Conservation (phyloP, 1,140 invertebrate genomes). For the Drosophila ohnishii region DNA sequence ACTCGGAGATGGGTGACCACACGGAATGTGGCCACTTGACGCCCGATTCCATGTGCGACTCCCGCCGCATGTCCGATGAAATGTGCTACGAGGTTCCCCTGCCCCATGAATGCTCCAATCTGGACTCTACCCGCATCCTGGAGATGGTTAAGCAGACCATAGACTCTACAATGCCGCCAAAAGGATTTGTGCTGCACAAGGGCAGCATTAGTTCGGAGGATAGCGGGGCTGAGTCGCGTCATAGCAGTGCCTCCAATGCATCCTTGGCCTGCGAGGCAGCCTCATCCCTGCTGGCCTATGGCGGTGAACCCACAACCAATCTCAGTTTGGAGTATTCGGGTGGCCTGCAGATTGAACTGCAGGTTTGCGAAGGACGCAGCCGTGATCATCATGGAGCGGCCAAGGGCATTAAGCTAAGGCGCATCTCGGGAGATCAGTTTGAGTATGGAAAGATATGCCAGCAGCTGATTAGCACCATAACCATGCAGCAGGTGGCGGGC, state of each 20-base stretch:
- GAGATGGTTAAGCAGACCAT: constrained; percentile 92
- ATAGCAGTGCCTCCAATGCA: constrained; percentile 69
- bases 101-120: constrained; percentile 90
- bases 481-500: constrained; percentile 85
- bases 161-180: constrained; percentile 90
- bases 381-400: constrained; percentile 85
- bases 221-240: constrained; percentile 62
- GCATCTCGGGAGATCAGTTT: constrained; percentile 95
- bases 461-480: constrained; percentile 94
- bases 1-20: constrained; percentile 82
- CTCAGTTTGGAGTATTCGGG: constrained; percentile 91
- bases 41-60: constrained; percentile 82
- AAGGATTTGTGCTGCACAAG: constrained; percentile 86
- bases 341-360: constrained; percentile 93
- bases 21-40: constrained; percentile 80
- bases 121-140: constrained; percentile 91
- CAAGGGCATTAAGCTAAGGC: constrained; percentile 93
- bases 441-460: constrained; percentile 96
- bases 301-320: constrained; percentile 83
- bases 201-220: constrained; percentile 68
- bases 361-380: constrained; percentile 90
- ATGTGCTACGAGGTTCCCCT: constrained; percentile 88
- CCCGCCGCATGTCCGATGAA: constrained; percentile 82
- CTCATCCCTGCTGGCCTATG: neutral
- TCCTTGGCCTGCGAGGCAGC: constrained; percentile 34